Percentiles rank a stretch among this genome's conserved stretches.
These are phyloP conservation scores for Mesaphorura yosii DNA, from an alignment of 1,140 invertebrate genomes.

Conservation along the genomic window DNA sequence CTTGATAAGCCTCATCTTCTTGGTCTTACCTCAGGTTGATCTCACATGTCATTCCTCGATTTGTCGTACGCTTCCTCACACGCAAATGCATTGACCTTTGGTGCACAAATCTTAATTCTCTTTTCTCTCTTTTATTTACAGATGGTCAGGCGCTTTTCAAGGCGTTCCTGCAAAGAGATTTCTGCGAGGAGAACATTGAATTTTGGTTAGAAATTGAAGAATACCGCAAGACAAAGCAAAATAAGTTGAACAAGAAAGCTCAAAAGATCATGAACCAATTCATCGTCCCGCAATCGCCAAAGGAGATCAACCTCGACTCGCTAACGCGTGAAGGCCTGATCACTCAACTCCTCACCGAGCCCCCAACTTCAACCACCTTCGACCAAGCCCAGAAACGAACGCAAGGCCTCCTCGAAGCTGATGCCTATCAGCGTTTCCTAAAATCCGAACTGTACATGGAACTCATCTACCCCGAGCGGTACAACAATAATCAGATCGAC, in stretches of 20 bases:
- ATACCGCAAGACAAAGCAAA: slow-evolving; percentile 39
- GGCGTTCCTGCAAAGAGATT: slow-evolving; percentile 47
- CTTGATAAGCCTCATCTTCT: too few relatives aligned
- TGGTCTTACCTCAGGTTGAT: too few relatives aligned
- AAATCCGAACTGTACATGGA: slow-evolving; percentile 43
- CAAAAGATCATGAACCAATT: slow-evolving; percentile 47
- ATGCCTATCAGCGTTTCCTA: slow-evolving; percentile 46
- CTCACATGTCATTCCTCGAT: too few relatives aligned
- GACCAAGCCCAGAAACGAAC: slow-evolving; percentile 45
- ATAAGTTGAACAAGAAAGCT: slow-evolving; percentile 41
- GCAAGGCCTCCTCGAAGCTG: slow-evolving; percentile 47
- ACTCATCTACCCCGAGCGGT: slow-evolving; percentile 36
- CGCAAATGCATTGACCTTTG: too few relatives aligned
- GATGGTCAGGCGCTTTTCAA: slow-evolving; percentile 47
- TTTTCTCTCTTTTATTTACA: too few relatives aligned
- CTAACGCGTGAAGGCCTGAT: slow-evolving; percentile 40
- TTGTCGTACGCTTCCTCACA: too few relatives aligned
- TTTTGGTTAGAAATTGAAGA: slow-evolving; percentile 53
- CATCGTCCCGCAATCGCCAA: slow-evolving; percentile 45
- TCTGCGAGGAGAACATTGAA: slow-evolving; percentile 51
- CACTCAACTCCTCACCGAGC: slow-evolving; percentile 35
- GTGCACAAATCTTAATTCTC: too few relatives aligned
- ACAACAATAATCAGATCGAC: too few relatives aligned
- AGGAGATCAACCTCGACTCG: slow-evolving; percentile 48
- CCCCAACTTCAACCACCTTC: slow-evolving; percentile 41